These are phyloP conservation scores for Fundulus diaphanus DNA, from an alignment of 2,797 vertebrate species.

Conservation along the genomic window DNA sequence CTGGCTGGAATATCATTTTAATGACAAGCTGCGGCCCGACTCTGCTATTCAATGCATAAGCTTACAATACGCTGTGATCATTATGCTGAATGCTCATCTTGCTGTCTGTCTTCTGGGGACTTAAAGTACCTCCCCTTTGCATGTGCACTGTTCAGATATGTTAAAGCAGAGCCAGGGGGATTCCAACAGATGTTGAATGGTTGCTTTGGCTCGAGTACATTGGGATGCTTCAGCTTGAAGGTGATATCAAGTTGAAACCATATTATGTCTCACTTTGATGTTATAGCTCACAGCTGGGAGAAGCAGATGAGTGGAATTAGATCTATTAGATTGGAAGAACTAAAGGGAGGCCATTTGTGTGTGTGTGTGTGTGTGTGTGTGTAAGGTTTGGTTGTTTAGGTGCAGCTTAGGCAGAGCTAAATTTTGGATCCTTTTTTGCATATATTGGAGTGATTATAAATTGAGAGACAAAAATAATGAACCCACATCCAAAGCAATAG, in stretches of 20 bases:
- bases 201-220: conserved; percentile 69
- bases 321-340: conserved; percentile 39
- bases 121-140: conserved; percentile 42
- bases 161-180: conserved; percentile 68
- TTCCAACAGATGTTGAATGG: conserved; percentile 71
- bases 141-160: conserved; percentile 44
- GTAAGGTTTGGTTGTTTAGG: conserved; percentile 2
- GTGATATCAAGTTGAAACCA: conserved; percentile 65
- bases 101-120: conserved; percentile 52
- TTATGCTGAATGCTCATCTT: conserved; percentile 52
- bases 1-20: conserved; percentile 54
- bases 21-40: conserved; percentile 53
- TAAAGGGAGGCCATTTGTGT: conserved; percentile 14
- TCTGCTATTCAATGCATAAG: conserved; percentile 53
- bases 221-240: conserved; percentile 63
- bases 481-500: not conserved
- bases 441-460: not conserved
- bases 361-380: conserved; percentile 1
- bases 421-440: conserved; percentile 9
- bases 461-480: not conserved
- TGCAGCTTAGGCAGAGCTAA: conserved; percentile 7
- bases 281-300: conserved; percentile 68
- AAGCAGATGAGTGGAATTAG: conserved; percentile 53
- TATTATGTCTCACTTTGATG: conserved; percentile 63
- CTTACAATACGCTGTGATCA: conserved; percentile 42